Evolutionary conservation across 2,888 invertebrate genomes (phyloP).

Genomic region (Pelosia muscerda): DNA sequence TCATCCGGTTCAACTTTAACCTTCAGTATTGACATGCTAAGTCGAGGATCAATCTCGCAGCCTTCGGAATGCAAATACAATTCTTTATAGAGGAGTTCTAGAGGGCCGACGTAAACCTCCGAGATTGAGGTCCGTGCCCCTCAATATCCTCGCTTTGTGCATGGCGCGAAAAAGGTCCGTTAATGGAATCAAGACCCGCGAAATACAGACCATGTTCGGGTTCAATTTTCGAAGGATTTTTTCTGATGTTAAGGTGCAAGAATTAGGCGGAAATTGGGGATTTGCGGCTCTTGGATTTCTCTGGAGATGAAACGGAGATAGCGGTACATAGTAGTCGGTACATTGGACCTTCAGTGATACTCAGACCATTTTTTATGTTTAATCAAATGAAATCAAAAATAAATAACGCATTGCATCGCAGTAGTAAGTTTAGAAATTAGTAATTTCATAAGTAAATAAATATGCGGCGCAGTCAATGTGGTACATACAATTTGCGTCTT

Average conservation of each 20-base stretch:
- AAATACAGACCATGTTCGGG: slow-evolving; percentile 48
- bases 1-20: slow-evolving; percentile 58
- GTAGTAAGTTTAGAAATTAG: neutral
- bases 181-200: slow-evolving; percentile 77
- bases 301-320: slow-evolving; percentile 26
- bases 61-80: slow-evolving; percentile 77
- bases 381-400: neutral
- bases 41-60: slow-evolving; percentile 73
- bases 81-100: slow-evolving; percentile 69
- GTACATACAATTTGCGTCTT: no score
- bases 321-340: neutral
- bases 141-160: slow-evolving; percentile 76
- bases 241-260: slow-evolving; percentile 46
- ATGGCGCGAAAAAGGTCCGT: slow-evolving; percentile 69
- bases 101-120: slow-evolving; percentile 63
- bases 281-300: slow-evolving; percentile 32
- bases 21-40: slow-evolving; percentile 70
- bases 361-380: neutral
- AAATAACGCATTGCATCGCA: no score
- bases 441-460: no score
- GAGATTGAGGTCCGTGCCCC: slow-evolving; percentile 69
- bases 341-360: neutral
- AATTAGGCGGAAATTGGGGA: slow-evolving; percentile 43
- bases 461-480: no score
- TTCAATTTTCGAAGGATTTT: slow-evolving; percentile 48